These are phyloP conservation scores for Hephaestus fuliginosus DNA, from an alignment of 2,797 vertebrate species.

Conservation along the genomic window DNA sequence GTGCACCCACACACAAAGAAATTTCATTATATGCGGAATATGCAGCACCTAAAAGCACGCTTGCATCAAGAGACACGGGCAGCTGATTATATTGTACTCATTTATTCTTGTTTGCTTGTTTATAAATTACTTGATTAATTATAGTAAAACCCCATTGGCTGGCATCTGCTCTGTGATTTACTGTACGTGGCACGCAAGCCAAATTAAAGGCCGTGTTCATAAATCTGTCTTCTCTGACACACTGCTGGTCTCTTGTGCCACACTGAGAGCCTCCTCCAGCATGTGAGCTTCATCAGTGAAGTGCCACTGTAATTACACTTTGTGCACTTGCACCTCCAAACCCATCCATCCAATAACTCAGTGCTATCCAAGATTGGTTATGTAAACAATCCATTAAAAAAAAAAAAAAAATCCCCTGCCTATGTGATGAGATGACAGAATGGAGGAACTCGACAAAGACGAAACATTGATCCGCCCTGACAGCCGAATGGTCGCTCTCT, in stretches of 20 bases:
- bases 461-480: constrained; percentile 60
- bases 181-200: constrained; percentile 41
- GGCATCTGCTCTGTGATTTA: constrained; percentile 67
- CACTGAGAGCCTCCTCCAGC: constrained; percentile 34
- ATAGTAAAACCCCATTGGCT: constrained; percentile 57
- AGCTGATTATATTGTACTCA: constrained; percentile 51
- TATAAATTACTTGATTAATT: constrained; percentile 77
- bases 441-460: constrained; percentile 7
- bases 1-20: background rate
- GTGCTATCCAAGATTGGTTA: constrained; percentile 2
- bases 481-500: constrained; percentile 59
- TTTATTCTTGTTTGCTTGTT: constrained; percentile 73
- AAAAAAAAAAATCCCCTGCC: background rate
- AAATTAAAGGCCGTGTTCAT: constrained; percentile 66
- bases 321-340: constrained; percentile 29
- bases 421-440: constrained; percentile 10
- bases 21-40: background rate
- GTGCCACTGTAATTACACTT: constrained; percentile 43
- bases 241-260: constrained; percentile 30
- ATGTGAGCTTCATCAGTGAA: constrained; percentile 47
- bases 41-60: constrained; percentile 5
- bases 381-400: too few species aligned
- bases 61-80: constrained; percentile 23
- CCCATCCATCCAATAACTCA: constrained; percentile 35
- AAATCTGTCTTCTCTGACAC: constrained; percentile 63